Conservation (phyloP, 2,113 vertebrate species). For the Pteronura brasiliensis region DNA sequence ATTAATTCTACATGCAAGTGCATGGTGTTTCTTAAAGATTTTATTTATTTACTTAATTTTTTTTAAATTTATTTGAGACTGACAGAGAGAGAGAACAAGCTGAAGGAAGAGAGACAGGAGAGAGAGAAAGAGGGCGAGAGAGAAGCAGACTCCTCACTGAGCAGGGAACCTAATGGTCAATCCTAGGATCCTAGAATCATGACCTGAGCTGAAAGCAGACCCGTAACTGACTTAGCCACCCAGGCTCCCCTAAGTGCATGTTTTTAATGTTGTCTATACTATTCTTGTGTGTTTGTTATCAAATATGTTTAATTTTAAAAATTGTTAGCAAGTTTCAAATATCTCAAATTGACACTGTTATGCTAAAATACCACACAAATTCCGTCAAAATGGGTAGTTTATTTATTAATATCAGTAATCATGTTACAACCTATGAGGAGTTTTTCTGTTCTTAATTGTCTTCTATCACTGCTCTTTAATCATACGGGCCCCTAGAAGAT, state of each 20-base stretch:
- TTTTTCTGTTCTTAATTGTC: constrained; percentile 13
- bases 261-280: background rate
- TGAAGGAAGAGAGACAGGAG: background rate
- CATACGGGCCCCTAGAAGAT: background rate
- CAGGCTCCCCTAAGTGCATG: background rate
- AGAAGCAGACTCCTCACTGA: background rate
- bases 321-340: background rate
- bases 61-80: background rate
- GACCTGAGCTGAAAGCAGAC: background rate
- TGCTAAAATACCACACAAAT: background rate
- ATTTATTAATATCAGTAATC: constrained; percentile 1
- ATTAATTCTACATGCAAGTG: background rate
- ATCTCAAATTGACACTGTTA: background rate
- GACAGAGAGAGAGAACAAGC: background rate
- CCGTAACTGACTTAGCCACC: background rate
- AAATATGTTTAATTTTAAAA: background rate
- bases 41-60: background rate
- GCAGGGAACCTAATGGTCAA: background rate
- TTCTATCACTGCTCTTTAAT: background rate
- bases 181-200: background rate
- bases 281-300: background rate
- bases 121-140: background rate
- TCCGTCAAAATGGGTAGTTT: background rate
- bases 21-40: background rate
- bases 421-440: background rate